Evolutionary conservation across 2,797 vertebrate species (phyloP), one percentile per base, ranked within the genome.

Genomic region (Galago senegalensis): DNA sequence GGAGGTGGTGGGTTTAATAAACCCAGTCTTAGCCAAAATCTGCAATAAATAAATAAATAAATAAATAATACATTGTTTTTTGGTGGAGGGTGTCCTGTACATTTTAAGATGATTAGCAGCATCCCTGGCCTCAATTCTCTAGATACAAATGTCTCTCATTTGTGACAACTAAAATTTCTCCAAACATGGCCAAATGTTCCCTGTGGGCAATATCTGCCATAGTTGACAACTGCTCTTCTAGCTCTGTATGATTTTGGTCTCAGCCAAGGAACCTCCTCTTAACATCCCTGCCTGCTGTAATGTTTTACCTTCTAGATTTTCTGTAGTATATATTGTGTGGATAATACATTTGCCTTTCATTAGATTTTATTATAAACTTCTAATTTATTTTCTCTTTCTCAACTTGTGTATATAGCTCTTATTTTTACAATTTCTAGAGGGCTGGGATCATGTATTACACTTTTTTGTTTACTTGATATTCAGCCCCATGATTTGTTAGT

Each of bases 261-360:
- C 18, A 69, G 34, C 43, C 80, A 65, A 76, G 77, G 46, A 67
- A 46, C 5, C 27, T 60, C 89, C 13, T 82, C 21, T 91, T 67
- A 79, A 29, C 67, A 61, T 89, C 11, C 12, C n/a, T 77, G 67
- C 25, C 69, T 73, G 13, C 31, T 79, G 16, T 89, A 31, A 63
- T 18, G 49, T 89, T 76, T 80, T 56, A 43, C 14, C 8, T 84
- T 83, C 53, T 49, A 58, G 12, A n/a, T 72, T 95, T 79, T 96
- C 31, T 63, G 7, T 76, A 58, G 31, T 49, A 21, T 43, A 4
- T 53, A 25, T 27, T 53, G 18, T 89, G 17, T 93, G 37, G 3
- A 72, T 81, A 85, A 17, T 65, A 72, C 3, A 53, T 58, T 77
- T 72, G 21, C 27, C 34, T n/a, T 43, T 65, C 67, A 4, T 7